phyloP scores from a whole-genome alignment of 2,888 invertebrate species.

The Tolmerus cingulatus region DNA sequence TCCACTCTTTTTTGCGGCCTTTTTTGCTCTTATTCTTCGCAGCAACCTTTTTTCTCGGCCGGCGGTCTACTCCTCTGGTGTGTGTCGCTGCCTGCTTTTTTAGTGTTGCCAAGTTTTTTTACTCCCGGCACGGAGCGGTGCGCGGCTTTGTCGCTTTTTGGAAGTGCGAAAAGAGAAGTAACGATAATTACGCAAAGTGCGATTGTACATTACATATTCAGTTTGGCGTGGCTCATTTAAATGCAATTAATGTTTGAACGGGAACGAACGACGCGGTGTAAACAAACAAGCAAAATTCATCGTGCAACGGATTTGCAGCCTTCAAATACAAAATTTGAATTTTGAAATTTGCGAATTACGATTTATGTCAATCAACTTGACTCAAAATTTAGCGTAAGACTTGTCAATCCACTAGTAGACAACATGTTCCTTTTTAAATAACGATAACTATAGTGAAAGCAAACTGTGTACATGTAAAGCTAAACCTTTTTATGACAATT shows the following conservation, averaged over 20 bases:
- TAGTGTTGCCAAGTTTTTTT: constrained; percentile 16
- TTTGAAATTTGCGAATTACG: not conserved
- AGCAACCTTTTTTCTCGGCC: not conserved
- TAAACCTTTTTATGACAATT: too few species aligned
- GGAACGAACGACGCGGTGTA: not conserved
- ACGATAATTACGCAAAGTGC: constrained; percentile 4
- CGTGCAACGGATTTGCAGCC: not conserved
- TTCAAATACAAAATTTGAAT: not conserved
- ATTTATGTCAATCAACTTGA: not conserved
- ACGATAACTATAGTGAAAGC: not conserved
- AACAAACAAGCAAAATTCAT: not conserved
- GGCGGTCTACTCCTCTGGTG: not conserved
- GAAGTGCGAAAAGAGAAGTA: constrained; percentile 9
- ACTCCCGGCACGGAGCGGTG: not conserved
- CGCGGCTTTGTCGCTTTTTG: not conserved
- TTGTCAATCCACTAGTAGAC: not conserved
- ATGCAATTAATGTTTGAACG: constrained; percentile 1
- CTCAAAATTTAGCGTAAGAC: not conserved
- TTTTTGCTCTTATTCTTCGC: not conserved
- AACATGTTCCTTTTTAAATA: not conserved
- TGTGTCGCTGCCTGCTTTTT: not conserved
- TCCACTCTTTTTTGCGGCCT: not conserved
- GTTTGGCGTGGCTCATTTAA: not conserved
- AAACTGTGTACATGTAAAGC: not conserved
- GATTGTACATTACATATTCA: not conserved